Percentiles rank a stretch among this genome's conserved stretches.
phyloP scores from a whole-genome alignment of 2,888 invertebrate species.

The Lasioglossum calceatum region DNA sequence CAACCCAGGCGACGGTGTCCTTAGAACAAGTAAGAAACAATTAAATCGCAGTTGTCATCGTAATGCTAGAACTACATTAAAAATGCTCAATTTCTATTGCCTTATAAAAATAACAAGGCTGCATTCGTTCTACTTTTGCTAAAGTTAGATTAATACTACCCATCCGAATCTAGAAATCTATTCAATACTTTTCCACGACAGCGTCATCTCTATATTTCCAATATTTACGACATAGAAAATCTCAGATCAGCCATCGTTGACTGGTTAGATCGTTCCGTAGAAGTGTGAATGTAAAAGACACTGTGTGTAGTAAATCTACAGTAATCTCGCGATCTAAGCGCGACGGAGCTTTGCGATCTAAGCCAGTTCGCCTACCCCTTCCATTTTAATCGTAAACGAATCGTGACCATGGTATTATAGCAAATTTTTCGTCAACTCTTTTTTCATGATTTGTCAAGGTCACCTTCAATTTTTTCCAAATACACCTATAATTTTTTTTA shows the following conservation, averaged over 20 bases:
- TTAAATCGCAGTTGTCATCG: not conserved
- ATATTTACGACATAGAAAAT: not conserved
- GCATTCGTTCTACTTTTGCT: not conserved
- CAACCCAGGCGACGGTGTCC: slow-evolving; percentile 27
- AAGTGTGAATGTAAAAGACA: not conserved
- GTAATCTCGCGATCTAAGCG: too few relatives aligned
- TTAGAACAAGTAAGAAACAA: not conserved
- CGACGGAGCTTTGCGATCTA: too few relatives aligned
- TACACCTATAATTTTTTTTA: too few relatives aligned
- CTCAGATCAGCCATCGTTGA: not conserved
- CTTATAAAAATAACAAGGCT: not conserved
- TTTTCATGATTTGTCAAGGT: too few relatives aligned
- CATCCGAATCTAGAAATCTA: not conserved
- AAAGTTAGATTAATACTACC: not conserved
- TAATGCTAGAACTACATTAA: not conserved
- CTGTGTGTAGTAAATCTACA: too few relatives aligned
- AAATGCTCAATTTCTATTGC: slow-evolving; percentile 12
- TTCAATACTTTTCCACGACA: not conserved
- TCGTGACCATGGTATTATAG: too few relatives aligned
- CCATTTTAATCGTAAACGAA: too few relatives aligned
- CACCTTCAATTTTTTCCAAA: too few relatives aligned
- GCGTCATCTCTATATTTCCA: not conserved
- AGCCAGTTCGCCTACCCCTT: too few relatives aligned
- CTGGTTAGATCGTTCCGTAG: not conserved
- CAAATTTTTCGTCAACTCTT: too few relatives aligned